Evolutionary conservation across 2,113 vertebrate genomes (phyloP).

Genomic region (Neodon shergylaensis): DNA sequence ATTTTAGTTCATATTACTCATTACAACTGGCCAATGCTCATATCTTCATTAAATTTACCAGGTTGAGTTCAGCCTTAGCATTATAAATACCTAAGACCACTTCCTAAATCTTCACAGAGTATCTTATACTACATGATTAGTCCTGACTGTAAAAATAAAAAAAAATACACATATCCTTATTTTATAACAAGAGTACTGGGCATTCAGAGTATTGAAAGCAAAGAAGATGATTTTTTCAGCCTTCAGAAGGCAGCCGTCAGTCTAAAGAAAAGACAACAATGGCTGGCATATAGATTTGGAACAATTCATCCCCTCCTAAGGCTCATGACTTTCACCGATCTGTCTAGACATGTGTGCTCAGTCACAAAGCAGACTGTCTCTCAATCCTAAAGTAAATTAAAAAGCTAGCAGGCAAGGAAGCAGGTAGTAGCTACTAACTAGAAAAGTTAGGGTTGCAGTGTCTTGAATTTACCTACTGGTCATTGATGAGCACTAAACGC

Average conservation of each 20-base stretch:
- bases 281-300: not conserved
- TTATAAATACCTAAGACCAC: not conserved
- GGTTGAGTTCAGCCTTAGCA: not conserved
- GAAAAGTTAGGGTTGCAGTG: too few species aligned
- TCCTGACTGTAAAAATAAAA: not conserved
- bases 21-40: not conserved
- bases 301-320: not conserved
- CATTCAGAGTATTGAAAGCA: not conserved
- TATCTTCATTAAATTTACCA: conserved; percentile 1
- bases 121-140: not conserved
- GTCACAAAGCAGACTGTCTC: not conserved
- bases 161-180: too few species aligned
- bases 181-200: not conserved
- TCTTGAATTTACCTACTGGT: too few species aligned
- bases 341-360: not conserved
- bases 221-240: not conserved
- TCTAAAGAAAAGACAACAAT: not conserved
- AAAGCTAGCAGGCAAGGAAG: not conserved
- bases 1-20: not conserved
- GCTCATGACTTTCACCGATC: not conserved
- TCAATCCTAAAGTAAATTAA: not conserved
- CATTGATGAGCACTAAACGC: not conserved
- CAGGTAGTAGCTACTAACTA: not conserved
- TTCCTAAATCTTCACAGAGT: not conserved
- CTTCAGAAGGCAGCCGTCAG: not conserved